Conservation (phyloP, 2,797 vertebrate genomes). For the Borostomias antarcticus region DNA sequence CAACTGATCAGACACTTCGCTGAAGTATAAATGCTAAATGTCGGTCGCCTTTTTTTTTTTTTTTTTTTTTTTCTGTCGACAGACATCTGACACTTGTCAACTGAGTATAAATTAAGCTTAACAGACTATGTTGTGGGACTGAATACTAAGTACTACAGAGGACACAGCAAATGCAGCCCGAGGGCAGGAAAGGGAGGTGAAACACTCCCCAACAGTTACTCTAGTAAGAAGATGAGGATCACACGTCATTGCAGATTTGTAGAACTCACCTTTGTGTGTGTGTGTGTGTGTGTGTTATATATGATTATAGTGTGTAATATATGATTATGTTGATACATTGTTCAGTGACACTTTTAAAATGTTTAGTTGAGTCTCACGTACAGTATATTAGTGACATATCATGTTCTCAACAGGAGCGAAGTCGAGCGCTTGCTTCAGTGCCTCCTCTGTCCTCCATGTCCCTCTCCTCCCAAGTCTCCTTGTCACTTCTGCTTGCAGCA, state of each 20-base stretch:
- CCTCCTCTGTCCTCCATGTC: slow-evolving; percentile 58
- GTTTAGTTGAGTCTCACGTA: neutral
- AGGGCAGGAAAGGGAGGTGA: neutral
- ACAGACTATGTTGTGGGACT: too few relatives aligned
- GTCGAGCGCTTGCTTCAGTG: slow-evolving; percentile 66
- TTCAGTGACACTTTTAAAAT: neutral
- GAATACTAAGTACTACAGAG: neutral
- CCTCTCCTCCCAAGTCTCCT: slow-evolving; percentile 64
- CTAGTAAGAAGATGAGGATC: neutral
- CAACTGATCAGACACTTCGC: too few relatives aligned
- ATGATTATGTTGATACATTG: neutral
- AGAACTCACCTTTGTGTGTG: neutral
- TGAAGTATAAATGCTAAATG: too few relatives aligned
- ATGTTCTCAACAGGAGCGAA: slow-evolving; percentile 66
- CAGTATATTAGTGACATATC: neutral
- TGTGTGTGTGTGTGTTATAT: neutral
- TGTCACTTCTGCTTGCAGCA: slow-evolving; percentile 79
- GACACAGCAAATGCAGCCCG: neutral
- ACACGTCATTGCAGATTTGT: neutral
- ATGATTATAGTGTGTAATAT: neutral
- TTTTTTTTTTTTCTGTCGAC: too few relatives aligned
- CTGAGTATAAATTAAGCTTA: too few relatives aligned
- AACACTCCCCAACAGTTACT: neutral
- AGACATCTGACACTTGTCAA: too few relatives aligned
- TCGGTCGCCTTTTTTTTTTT: too few relatives aligned